Evolutionary conservation across 92 coral and sea anemone species (phyloP), one percentile per base, ranked within the genome.

Genomic region (Virgularia gustaviana): DNA sequence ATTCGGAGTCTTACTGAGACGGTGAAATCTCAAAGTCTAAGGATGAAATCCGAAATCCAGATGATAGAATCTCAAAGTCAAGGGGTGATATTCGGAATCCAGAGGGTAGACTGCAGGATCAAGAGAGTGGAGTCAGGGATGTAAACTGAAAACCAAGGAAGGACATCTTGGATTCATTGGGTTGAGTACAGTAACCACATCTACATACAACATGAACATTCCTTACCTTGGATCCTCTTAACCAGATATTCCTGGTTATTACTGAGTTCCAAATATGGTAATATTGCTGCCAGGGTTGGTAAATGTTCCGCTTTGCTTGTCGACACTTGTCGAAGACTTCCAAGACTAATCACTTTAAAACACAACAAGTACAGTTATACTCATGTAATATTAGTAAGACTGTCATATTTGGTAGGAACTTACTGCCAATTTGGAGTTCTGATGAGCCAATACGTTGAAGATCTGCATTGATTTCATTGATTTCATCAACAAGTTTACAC

Each of bases 211-310:
- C 22, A 9, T 24, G 19, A 51, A 4, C 10, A 7, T 13, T n/a
- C 44, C 81, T 36, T 22, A 89, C 98, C 98, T 77, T 89, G 71
- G 15, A 92, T 67, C 47, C 98, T 83, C 53, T 89, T 89, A 34
- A 92, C 88, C 10, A 92, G 84, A 39, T 92, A 92, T 56, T 92
- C 98, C 39, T 92, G 98, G 63, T 92, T 92, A 63, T 83, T 89
- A 32, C 90, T 86, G 43, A 91, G 94, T 78, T 92, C 98, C 27
- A 92, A 77, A 63, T 86, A 92, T 3, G 96, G 90, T 67, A 92
- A 85, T 64, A 92, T 79, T 13, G 96, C 85, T 1, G 79, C 85
- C 36, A 92, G 63, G 3, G 79, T 85, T 2, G 94, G 98, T 0
- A 90, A 90, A 34, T 86, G 98, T 53, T 84, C 98, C 12, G 96